phyloP scores from a whole-genome alignment of 2,113 vertebrate species.

The Oreotrochilus melanogaster region DNA sequence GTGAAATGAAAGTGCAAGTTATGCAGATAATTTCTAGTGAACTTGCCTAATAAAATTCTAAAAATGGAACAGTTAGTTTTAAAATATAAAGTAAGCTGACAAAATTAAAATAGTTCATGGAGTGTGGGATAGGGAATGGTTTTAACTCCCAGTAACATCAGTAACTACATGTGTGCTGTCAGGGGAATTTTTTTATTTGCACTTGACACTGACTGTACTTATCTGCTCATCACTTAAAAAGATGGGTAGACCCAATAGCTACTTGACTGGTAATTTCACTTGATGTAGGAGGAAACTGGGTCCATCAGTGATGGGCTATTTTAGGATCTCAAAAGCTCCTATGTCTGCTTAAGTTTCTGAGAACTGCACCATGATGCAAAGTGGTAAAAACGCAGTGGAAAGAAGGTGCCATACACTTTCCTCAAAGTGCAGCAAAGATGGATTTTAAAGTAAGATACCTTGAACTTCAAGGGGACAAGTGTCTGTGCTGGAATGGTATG shows the following conservation, averaged over 20 bases:
- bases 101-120: neutral
- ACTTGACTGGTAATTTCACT: neutral
- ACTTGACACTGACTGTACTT: neutral
- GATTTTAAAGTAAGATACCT: neutral
- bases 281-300: neutral
- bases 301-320: neutral
- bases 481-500: slow-evolving; percentile 28
- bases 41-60: neutral
- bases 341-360: neutral
- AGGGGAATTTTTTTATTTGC: neutral
- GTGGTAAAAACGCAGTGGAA: neutral
- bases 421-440: neutral
- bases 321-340: neutral
- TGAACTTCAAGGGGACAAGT: neutral
- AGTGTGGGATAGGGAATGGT: neutral
- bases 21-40: neutral
- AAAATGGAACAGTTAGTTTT: neutral
- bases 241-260: neutral
- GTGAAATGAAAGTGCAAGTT: neutral
- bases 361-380: neutral
- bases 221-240: neutral
- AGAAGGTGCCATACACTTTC: neutral
- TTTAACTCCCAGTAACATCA: neutral
- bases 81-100: neutral
- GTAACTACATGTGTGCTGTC: neutral